These are phyloP conservation scores for Cenopis cana DNA, from an alignment of 2,888 invertebrate genomes.

Conservation along the genomic window DNA sequence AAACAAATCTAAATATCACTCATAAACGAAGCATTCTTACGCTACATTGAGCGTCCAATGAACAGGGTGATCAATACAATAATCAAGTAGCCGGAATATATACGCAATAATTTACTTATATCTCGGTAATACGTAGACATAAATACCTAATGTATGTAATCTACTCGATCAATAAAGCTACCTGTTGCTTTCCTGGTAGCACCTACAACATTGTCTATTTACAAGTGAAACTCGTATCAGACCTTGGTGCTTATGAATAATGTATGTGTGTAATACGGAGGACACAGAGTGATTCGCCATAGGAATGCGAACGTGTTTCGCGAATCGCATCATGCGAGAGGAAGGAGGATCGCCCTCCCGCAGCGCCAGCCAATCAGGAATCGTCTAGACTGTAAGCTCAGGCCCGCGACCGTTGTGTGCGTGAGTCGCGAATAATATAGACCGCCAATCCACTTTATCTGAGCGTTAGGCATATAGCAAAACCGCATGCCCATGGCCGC, in stretches of 20 bases:
- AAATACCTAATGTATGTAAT: neutral
- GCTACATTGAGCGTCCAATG: neutral
- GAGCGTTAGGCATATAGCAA: conserved; percentile 26
- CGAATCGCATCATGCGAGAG: conserved; percentile 82
- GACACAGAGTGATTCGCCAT: conserved; percentile 70
- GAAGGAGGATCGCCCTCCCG: conserved; percentile 83
- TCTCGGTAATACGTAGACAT: neutral
- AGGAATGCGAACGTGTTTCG: conserved; percentile 65
- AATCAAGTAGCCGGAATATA: neutral
- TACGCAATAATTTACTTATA: neutral
- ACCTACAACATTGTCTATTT: conserved; percentile 3
- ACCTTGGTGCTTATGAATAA: conserved; percentile 41
- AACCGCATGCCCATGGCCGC: conserved; percentile 15
- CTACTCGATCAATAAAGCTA: neutral
- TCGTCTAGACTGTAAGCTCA: conserved; percentile 62
- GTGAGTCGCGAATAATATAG: conserved; percentile 79
- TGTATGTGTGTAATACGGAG: conserved; percentile 56
- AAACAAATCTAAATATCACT: no score
- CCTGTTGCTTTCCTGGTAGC: conserved; percentile 61
- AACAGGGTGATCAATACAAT: neutral
- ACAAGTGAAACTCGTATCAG: neutral
- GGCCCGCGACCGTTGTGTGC: conserved; percentile 59
- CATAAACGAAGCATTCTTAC: no score
- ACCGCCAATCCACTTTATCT: conserved; percentile 46
- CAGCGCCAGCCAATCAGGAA: conserved; percentile 71